Base-by-base conservation (phyloP, 2,888 invertebrate genomes). In the Sepioteuthis lessoniana region DNA sequence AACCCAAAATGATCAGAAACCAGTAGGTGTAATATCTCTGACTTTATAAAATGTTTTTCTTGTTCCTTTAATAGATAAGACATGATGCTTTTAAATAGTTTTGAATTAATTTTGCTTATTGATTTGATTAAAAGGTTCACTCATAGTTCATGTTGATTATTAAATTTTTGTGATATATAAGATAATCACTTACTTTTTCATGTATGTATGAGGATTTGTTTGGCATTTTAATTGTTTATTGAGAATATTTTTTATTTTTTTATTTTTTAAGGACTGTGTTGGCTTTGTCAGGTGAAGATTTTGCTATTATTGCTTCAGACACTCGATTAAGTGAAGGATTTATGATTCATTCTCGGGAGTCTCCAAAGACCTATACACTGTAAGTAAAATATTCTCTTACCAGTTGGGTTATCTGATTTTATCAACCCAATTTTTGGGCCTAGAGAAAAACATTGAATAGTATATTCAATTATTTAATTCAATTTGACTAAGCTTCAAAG, bases 201-300 rank as follows among this genome's bases (percentile, higher is more conserved):
- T 1, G 3, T 76, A 16, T 76, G 16, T 76, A 0, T 8, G 10
- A n/a, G 31, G n/a, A 76, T 76, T 76, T 76, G 10, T 76, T 76
- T 76, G 10, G 16, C 16, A n/a, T 76, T 76, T 76, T 76, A n/a
- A 76, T n/a, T 35, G n/a, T n/a, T 31, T 31, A 60, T 31, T 76
- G 76, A n/a, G n/a, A 35, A 76, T 76, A n/a, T 55, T 60, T 47
- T 47, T 8, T 19, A 28, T 38, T 7, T 13, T 31, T 55, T 35
- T 93, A 93, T 55, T 90, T 93, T 95, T 97, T 94, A 96, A 99
- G 99, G 96, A 99, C 99, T 96, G 98, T 99, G 94, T 98, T 99
- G 93, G 99, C 99, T 46, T 98, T 99, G 96, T 99, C 99, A 97
- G 99, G 99, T 46, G 98, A 99, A 91, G 99, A 99, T 97, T 99